Conservation (phyloP, 2,888 invertebrate species). For the Andrena flavipes region DNA sequence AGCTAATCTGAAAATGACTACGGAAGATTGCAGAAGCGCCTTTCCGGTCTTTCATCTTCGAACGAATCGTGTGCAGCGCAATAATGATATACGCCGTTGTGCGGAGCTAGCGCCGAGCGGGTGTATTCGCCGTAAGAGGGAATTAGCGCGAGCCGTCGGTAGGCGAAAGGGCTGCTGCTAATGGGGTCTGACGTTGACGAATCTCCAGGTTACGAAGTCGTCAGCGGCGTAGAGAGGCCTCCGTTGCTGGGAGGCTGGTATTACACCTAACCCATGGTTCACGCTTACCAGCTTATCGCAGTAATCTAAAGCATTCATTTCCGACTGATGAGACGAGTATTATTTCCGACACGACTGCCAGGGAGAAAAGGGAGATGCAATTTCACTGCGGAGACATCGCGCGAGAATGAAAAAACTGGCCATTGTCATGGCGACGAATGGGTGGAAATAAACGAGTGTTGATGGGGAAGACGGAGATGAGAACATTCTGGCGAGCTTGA, state of each 20-base stretch:
- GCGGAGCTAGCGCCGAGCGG: conserved; percentile 13
- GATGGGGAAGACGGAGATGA: conserved; percentile 17
- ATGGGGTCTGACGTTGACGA: conserved; percentile 82
- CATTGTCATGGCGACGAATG: conserved; percentile 9
- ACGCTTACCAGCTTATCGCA: conserved; percentile 63
- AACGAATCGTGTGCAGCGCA: conserved; percentile 15
- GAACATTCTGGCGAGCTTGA: not conserved
- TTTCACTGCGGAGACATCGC: conserved; percentile 17
- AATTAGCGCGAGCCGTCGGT: conserved; percentile 73
- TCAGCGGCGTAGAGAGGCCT: conserved; percentile 65
- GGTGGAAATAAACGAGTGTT: conserved; percentile 16
- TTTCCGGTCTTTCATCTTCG: conserved; percentile 4
- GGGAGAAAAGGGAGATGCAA: conserved; percentile 9
- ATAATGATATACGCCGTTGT: conserved; percentile 5
- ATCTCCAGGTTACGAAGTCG: conserved; percentile 78
- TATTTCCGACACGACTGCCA: conserved; percentile 38
- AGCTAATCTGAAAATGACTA: not conserved
- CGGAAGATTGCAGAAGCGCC: not conserved
- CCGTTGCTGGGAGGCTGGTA: conserved; percentile 48
- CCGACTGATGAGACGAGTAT: conserved; percentile 64
- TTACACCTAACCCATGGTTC: conserved; percentile 48
- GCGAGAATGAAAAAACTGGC: conserved; percentile 7
- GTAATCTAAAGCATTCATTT: conserved; percentile 68
- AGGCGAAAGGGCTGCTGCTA: conserved; percentile 72
- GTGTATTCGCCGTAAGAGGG: conserved; percentile 59